These are phyloP conservation scores for Scyliorhinus canicula DNA, from an alignment of 2,797 vertebrate species.

Conservation along the genomic window DNA sequence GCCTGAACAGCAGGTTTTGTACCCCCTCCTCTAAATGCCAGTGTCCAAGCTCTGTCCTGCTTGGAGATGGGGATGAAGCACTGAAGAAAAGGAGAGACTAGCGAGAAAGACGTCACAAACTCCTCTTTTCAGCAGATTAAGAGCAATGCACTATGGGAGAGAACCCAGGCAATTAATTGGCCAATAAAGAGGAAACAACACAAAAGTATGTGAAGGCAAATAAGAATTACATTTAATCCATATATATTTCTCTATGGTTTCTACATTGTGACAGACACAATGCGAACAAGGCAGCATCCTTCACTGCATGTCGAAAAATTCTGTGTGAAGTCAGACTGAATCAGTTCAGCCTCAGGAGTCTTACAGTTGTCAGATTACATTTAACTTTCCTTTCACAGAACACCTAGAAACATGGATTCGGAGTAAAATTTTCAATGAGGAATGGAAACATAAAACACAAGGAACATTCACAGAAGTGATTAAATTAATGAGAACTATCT, in stretches of 20 bases:
- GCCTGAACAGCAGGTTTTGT: not conserved
- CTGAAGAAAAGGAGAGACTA: not conserved
- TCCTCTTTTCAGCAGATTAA: not conserved
- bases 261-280: not conserved
- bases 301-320: not conserved
- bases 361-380: not conserved
- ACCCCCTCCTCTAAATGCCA: not conserved
- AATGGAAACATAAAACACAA: not conserved
- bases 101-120: not conserved
- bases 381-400: not conserved
- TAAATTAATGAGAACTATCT: not conserved
- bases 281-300: not conserved
- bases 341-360: not conserved
- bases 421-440: not conserved
- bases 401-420: not conserved
- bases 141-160: not conserved
- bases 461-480: not conserved
- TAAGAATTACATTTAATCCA: not conserved
- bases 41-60: not conserved
- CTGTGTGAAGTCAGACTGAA: slow-evolving; percentile 13
- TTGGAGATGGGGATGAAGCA: not conserved
- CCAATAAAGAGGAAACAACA: not conserved
- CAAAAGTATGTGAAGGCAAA: not conserved
- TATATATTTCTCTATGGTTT: not conserved
- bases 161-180: not conserved